Evolutionary conservation across 1,140 invertebrate species (phyloP).

Genomic region (Limonius californicus): DNA sequence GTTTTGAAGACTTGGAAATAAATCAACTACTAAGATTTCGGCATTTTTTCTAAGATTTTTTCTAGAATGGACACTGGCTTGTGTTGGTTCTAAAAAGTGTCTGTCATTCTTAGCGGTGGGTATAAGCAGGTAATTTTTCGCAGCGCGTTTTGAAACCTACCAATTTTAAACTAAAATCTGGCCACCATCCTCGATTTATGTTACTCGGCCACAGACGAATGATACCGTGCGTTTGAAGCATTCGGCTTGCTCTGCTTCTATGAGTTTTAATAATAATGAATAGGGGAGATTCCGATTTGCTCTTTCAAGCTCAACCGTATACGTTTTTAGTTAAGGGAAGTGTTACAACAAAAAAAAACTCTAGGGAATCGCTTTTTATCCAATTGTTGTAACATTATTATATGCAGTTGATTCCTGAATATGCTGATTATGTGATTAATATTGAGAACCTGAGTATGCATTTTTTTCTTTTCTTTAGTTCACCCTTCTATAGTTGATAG

Average conservation of each 20-base stretch:
- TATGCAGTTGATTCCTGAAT: background rate
- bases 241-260: too few relatives aligned
- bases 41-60: background rate
- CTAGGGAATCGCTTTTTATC: background rate
- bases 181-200: background rate
- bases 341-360: background rate
- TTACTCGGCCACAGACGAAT: too few relatives aligned
- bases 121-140: background rate
- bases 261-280: too few relatives aligned
- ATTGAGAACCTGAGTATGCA: slow-evolving; percentile 2
- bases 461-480: too few relatives aligned
- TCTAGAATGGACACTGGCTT: background rate
- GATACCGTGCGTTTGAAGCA: too few relatives aligned
- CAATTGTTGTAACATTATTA: background rate
- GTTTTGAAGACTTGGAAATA: background rate
- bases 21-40: too few relatives aligned
- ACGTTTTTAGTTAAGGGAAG: too few relatives aligned
- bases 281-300: background rate
- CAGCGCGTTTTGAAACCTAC: too few relatives aligned
- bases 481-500: too few relatives aligned
- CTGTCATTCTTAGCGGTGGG: too few relatives aligned
- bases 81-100: background rate
- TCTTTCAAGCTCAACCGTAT: background rate
- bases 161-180: background rate
- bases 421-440: background rate